These are phyloP conservation scores for Latrodectus elegans DNA, from an alignment of 2,888 invertebrate species.

Conservation along the genomic window DNA sequence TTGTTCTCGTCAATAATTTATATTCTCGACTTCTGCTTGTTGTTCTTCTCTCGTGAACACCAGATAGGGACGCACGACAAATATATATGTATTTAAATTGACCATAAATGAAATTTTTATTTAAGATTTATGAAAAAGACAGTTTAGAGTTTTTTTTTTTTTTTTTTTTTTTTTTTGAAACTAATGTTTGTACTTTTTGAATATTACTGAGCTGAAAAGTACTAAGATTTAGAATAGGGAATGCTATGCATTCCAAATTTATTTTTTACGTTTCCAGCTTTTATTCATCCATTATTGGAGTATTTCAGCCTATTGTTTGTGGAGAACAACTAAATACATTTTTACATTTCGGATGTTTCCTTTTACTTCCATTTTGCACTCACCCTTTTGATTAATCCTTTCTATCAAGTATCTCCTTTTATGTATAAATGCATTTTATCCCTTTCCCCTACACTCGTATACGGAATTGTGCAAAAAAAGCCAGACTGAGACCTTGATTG, in stretches of 20 bases:
- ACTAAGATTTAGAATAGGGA: too few relatives aligned
- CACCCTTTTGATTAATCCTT: not conserved
- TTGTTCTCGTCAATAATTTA: too few relatives aligned
- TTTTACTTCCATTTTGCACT: not conserved
- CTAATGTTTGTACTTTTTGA: too few relatives aligned
- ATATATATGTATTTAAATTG: too few relatives aligned
- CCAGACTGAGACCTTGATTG: slow-evolving; percentile 27
- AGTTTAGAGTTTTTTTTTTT: too few relatives aligned
- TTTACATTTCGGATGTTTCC: not conserved
- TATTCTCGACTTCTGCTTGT: too few relatives aligned
- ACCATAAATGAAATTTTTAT: too few relatives aligned
- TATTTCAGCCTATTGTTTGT: slow-evolving; percentile 7
- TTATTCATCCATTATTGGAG: not conserved
- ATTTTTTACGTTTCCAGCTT: not conserved
- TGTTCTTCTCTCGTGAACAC: too few relatives aligned
- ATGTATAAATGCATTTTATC: not conserved
- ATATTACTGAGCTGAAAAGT: too few relatives aligned
- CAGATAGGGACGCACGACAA: too few relatives aligned
- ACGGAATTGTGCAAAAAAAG: not conserved
- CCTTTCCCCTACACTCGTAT: not conserved
- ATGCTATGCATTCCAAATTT: not conserved
- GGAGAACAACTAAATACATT: not conserved
- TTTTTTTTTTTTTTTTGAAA: too few relatives aligned
- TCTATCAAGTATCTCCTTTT: not conserved
- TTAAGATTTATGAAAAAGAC: too few relatives aligned